phyloP scores from a whole-genome alignment of 53 echinoderm and acorn worm genomes.

The Henricia sp. region DNA sequence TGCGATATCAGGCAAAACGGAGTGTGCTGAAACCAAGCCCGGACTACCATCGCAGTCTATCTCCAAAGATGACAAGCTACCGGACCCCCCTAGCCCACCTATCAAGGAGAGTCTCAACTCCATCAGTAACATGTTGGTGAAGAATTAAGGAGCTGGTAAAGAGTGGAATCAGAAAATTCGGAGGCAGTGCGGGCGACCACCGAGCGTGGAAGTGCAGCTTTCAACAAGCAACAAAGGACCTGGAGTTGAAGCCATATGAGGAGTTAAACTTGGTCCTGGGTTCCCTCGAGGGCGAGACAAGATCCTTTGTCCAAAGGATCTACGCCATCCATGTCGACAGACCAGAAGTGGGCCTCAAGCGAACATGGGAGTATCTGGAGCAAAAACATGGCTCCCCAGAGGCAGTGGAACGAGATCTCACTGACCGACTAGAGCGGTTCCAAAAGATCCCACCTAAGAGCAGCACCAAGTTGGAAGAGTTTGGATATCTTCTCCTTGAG shows the following conservation, averaged over 20 bases:
- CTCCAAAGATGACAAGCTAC: slow-evolving; percentile 11
- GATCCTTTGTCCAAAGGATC: slow-evolving; percentile 47
- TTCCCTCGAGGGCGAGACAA: slow-evolving; percentile 57
- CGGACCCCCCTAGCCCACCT: slow-evolving; percentile 13
- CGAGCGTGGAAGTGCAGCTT: slow-evolving; percentile 67
- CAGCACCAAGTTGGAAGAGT: slow-evolving; percentile 60
- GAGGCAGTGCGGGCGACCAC: slow-evolving; percentile 50
- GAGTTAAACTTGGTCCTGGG: slow-evolving; percentile 64
- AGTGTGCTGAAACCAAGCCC: not conserved
- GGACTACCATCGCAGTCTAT: not conserved
- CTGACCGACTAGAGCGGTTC: slow-evolving; percentile 50
- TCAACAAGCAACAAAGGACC: slow-evolving; percentile 58
- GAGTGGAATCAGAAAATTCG: slow-evolving; percentile 57
- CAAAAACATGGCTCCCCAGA: slow-evolving; percentile 66
- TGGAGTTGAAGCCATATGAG: slow-evolving; percentile 58
- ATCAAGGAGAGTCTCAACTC: slow-evolving; percentile 48
- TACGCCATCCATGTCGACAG: slow-evolving; percentile 68
- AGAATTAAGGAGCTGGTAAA: slow-evolving; percentile 69
- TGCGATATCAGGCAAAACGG: not conserved
- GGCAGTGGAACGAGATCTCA: slow-evolving; percentile 64
- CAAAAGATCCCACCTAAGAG: slow-evolving; percentile 50
- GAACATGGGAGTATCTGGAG: slow-evolving; percentile 64
- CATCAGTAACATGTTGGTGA: slow-evolving; percentile 65
- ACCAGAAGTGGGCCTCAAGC: slow-evolving; percentile 55
- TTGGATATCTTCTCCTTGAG: slow-evolving; percentile 69